Evolutionary conservation across 2,888 invertebrate species (phyloP).

Genomic region (Pyrrhia umbra): DNA sequence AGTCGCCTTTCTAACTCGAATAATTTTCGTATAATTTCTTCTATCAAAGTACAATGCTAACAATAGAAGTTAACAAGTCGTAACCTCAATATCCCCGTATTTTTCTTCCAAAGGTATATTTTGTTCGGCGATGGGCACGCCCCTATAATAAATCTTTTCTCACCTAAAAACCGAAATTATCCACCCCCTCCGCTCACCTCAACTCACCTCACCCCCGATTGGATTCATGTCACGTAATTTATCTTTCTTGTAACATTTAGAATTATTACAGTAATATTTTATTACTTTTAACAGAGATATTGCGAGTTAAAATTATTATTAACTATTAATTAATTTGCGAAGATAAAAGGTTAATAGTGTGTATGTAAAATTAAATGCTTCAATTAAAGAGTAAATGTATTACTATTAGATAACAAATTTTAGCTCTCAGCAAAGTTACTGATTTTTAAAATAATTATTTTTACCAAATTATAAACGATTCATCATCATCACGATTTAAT

Average conservation of each 20-base stretch:
- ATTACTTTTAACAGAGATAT: slow-evolving; percentile 50
- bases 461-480: neutral
- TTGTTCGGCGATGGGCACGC: slow-evolving; percentile 61
- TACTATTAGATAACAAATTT: neutral
- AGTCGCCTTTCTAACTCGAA: neutral
- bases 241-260: slow-evolving; percentile 70
- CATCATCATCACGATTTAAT: neutral
- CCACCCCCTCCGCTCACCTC: slow-evolving; percentile 34
- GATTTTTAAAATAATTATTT: neutral
- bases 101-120: slow-evolving; percentile 48
- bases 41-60: slow-evolving; percentile 13
- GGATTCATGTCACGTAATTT: slow-evolving; percentile 75
- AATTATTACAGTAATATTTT: slow-evolving; percentile 68
- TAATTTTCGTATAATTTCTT: slow-evolving; percentile 1
- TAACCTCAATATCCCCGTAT: slow-evolving; percentile 48
- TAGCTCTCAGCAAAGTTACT: neutral
- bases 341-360: neutral
- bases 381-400: neutral
- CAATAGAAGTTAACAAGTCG: slow-evolving; percentile 49
- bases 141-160: slow-evolving; percentile 73
- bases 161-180: slow-evolving; percentile 78
- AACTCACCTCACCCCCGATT: slow-evolving; percentile 64
- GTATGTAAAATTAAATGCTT: neutral
- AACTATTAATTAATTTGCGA: neutral
- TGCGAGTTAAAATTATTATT: neutral